phyloP scores from a whole-genome alignment of 2,113 vertebrate species.

The Cebus imitator region DNA sequence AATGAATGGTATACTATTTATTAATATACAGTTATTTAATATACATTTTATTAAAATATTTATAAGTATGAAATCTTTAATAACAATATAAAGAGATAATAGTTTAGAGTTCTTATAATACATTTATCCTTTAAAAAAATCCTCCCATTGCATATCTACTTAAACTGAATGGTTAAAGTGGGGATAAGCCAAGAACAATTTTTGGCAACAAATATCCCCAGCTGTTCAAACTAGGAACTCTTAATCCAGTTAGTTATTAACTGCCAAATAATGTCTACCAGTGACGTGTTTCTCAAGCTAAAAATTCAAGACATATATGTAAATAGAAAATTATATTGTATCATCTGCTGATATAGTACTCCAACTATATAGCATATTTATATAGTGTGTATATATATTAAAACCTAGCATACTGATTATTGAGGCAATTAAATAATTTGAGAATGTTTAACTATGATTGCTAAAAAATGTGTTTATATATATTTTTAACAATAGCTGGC shows the following conservation, averaged over 20 bases:
- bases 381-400: too few species aligned
- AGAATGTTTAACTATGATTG: neutral
- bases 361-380: neutral
- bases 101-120: neutral
- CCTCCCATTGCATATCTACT: neutral
- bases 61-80: neutral
- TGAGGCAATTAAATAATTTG: neutral
- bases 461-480: neutral
- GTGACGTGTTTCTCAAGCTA: neutral
- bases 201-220: neutral
- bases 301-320: neutral
- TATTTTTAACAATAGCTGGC: too few species aligned
- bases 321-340: neutral
- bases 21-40: too few species aligned
- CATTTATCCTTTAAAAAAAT: neutral
- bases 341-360: neutral
- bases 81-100: neutral
- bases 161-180: neutral
- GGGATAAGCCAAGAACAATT: neutral
- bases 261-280: neutral
- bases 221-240: slow-evolving; percentile 5
- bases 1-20: too few species aligned
- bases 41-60: neutral
- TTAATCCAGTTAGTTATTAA: neutral
- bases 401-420: neutral